These are phyloP conservation scores for Cylindroiulus punctatus DNA, from an alignment of 2,888 invertebrate species.

Conservation along the genomic window DNA sequence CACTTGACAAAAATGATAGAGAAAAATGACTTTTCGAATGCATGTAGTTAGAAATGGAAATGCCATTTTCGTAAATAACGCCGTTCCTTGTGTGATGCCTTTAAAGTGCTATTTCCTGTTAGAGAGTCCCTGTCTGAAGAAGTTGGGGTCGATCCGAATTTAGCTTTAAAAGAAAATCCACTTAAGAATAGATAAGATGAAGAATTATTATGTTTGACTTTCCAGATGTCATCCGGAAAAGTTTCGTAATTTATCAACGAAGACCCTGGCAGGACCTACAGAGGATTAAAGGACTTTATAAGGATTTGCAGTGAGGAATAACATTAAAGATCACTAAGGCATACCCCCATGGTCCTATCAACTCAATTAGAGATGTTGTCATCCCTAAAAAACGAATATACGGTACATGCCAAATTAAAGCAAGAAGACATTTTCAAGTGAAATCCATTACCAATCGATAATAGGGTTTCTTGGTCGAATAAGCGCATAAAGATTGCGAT, in stretches of 20 bases:
- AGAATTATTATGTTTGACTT: constrained; percentile 32
- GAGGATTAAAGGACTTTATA: not conserved
- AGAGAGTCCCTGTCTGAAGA: not conserved
- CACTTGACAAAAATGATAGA: not conserved
- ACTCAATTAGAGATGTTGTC: not conserved
- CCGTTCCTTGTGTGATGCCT: not conserved
- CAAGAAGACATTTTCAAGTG: not conserved
- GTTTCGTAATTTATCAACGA: constrained; percentile 1
- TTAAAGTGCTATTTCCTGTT: constrained; percentile 5
- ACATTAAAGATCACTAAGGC: constrained; percentile 14
- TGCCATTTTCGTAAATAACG: not conserved
- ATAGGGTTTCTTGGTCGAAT: not conserved
- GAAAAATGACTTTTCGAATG: not conserved
- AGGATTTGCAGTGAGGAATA: not conserved
- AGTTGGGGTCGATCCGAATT: not conserved
- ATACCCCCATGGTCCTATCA: not conserved
- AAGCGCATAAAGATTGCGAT: not conserved
- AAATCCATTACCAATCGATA: not conserved
- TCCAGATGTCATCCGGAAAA: constrained; percentile 22
- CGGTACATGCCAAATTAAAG: not conserved
- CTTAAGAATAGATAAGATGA: constrained; percentile 11
- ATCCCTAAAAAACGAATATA: not conserved
- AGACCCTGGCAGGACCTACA: not conserved
- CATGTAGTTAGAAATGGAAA: not conserved
- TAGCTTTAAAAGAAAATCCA: constrained; percentile 20